Percentiles rank a stretch among this genome's conserved stretches.
Evolutionary conservation across 2,113 vertebrate genomes (phyloP).

Genomic region (Entomyzon cyanotis): DNA sequence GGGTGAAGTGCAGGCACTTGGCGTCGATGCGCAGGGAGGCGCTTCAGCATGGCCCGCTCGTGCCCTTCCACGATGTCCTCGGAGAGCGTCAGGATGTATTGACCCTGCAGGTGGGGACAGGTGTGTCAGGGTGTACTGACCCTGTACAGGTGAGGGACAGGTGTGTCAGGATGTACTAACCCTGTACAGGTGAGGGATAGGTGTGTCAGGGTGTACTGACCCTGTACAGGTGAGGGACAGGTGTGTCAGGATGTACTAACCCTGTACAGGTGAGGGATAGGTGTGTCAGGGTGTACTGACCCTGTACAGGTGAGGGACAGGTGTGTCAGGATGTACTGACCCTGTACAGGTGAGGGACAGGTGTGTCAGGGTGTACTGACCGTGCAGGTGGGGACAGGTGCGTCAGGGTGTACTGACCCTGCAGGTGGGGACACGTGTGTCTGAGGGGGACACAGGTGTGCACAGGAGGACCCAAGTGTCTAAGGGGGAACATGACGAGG

Average conservation of each 20-base stretch:
- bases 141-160: too few relatives aligned
- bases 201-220: background rate
- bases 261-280: background rate
- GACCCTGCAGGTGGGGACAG: background rate
- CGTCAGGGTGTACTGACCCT: too few relatives aligned
- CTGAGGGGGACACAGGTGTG: too few relatives aligned
- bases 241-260: background rate
- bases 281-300: background rate
- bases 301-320: background rate
- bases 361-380: background rate
- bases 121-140: background rate
- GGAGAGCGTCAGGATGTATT: background rate
- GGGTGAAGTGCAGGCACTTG: background rate
- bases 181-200: background rate
- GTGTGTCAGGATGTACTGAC: background rate
- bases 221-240: background rate
- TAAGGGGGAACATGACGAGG: too few relatives aligned
- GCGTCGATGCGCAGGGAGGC: background rate
- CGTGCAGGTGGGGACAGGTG: background rate
- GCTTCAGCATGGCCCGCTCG: background rate
- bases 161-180: background rate
- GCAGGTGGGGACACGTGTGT: background rate
- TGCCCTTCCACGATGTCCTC: background rate
- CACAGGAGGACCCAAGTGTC: too few relatives aligned
- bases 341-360: background rate